These are phyloP conservation scores for Imbricaverruca yamaguchii DNA, from an alignment of 2,888 invertebrate genomes.

Conservation along the genomic window DNA sequence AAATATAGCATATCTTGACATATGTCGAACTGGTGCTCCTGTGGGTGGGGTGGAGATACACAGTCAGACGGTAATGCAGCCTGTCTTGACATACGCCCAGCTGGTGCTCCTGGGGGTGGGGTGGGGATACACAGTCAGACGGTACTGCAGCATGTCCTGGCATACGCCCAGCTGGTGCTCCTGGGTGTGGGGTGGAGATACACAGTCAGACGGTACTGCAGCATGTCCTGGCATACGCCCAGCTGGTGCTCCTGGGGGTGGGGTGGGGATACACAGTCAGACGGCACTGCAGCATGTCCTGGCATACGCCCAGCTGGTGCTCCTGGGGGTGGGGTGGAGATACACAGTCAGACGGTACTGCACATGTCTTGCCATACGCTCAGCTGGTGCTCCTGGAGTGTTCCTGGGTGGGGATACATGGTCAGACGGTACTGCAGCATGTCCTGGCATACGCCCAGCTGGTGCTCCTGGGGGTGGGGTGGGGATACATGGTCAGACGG, in stretches of 20 bases:
- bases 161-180: neutral
- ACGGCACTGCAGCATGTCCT: too few species aligned
- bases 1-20: neutral
- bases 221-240: neutral
- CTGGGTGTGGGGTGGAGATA: too few species aligned
- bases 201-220: neutral
- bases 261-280: too few species aligned
- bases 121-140: neutral
- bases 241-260: neutral
- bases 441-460: too few species aligned
- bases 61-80: too few species aligned
- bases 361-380: neutral
- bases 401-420: too few species aligned
- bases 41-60: too few species aligned
- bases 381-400: neutral
- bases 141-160: neutral
- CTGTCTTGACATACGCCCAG: neutral
- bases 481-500: too few species aligned
- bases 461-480: too few species aligned
- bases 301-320: neutral
- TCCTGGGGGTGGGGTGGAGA: conserved; percentile 10
- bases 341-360: neutral
- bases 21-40: too few species aligned
- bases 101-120: neutral
- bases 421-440: too few species aligned